Evolutionary conservation across 2,113 vertebrate species (phyloP), one percentile per base, ranked within the genome.

Genomic region (Callipepla squamata): DNA sequence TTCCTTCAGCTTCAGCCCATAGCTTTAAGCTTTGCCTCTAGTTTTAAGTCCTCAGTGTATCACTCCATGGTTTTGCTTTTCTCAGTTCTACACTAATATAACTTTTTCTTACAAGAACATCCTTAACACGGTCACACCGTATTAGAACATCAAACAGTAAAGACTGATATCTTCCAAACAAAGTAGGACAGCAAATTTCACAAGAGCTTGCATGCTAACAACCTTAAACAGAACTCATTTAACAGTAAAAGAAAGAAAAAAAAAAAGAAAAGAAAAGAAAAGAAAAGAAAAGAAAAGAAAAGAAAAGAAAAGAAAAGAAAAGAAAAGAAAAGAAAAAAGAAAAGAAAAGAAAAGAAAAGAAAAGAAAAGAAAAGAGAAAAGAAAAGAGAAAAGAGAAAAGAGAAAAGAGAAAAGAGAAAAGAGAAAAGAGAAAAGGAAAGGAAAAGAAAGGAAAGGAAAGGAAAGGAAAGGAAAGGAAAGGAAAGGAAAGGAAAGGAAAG

Each of bases 141-240:
- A 1, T 6, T 23, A 65, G 13, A 26, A 4, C 6, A 62, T 38
- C 25, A 38, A 63, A 36, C 8, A 3, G 9, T 21, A 73, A 8
- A 85, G 23, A 42, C 4, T 0, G 47, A 48, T 63, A 3, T 7
- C 20, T 68, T 68, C 13, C 77, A 42, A 59, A 36, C 0, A 4
- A 62, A 40, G 5, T 1, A n/a, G 8, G 47, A 79, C 6, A 45
- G 28, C 61, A 72, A 59, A 68, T 23, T 59, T 63, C 42, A 59
- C 10, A 14, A 23, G 10, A 58, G 8, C 4, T 66, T 68, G 19
- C 11, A 34, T 0, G 0, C 4, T 28, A 58, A 8, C 32, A 51
- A 6, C 12, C 30, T 47, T 65, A 63, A 80, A 62, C 2, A 45
- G 2, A 32, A 78, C 23, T 14, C 0, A 48, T 48, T 78, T 70